Conservation (phyloP, 2,888 invertebrate genomes). For the Prosopocoilus inquinatus region DNA sequence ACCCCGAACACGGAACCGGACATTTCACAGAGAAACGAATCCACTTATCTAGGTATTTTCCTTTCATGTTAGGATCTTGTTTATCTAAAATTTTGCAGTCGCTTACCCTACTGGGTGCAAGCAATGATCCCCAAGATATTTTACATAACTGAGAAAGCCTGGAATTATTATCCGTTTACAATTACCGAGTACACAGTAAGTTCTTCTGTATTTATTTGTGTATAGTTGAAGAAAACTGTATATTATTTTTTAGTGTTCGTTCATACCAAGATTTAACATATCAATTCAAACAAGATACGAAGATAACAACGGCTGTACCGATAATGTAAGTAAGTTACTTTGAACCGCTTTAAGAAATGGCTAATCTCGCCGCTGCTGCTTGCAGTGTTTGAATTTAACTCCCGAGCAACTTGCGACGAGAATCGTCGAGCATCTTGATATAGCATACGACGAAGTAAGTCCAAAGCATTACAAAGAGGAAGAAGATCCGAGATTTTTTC, state of each 20-base stretch:
- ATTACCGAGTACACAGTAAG: conserved; percentile 80
- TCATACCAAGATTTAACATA: conserved; percentile 81
- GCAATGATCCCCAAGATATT: conserved; percentile 85
- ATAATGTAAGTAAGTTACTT: conserved; percentile 72
- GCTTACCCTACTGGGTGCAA: conserved; percentile 87
- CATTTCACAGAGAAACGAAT: conserved; percentile 90
- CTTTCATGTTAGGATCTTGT: not conserved
- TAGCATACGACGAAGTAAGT: conserved; percentile 83
- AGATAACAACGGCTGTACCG: conserved; percentile 81
- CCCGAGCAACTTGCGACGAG: conserved; percentile 71
- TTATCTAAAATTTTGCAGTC: conserved; percentile 58
- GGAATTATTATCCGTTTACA: conserved; percentile 93
- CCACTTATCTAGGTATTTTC: conserved; percentile 75
- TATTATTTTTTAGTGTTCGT: conserved; percentile 74
- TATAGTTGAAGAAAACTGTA: conserved; percentile 11
- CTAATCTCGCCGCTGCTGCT: conserved; percentile 28
- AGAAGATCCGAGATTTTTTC: conserved; percentile 83
- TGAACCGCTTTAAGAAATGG: not conserved
- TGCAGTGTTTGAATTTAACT: conserved; percentile 71
- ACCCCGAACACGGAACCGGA: conserved; percentile 77
- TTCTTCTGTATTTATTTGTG: conserved; percentile 33
- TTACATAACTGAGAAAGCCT: conserved; percentile 90
- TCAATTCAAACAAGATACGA: conserved; percentile 88
- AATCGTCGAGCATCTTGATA: conserved; percentile 78
- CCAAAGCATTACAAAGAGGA: conserved; percentile 86